phyloP scores from a whole-genome alignment of 2,797 vertebrate species.

The Sebastes variabilis region DNA sequence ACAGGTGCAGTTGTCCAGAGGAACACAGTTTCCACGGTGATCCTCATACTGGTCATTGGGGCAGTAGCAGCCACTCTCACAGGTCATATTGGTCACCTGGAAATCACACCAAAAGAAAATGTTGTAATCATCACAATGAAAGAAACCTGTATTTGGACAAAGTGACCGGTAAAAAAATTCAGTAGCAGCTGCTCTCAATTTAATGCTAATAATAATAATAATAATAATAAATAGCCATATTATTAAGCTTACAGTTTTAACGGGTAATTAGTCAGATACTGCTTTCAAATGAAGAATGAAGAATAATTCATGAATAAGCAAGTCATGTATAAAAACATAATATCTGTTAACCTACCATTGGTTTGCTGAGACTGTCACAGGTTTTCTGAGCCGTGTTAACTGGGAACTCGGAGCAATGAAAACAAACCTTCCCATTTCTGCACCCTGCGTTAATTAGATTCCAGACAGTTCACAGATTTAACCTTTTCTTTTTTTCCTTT shows the following conservation, averaged over 20 bases:
- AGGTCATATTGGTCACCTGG: slow-evolving; percentile 60
- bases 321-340: not conserved
- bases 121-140: not conserved
- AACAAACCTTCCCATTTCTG: slow-evolving; percentile 65
- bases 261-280: not conserved
- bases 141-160: not conserved
- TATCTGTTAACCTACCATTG: slow-evolving; percentile 54
- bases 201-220: not conserved
- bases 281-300: not conserved
- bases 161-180: too few species aligned
- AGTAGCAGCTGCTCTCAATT: not conserved
- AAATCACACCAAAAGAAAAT: not conserved
- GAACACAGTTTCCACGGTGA: slow-evolving; percentile 81
- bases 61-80: slow-evolving; percentile 86
- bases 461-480: not conserved
- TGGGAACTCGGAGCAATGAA: slow-evolving; percentile 63
- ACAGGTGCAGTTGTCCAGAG: slow-evolving; percentile 82
- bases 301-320: not conserved
- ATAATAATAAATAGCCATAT: not conserved
- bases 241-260: not conserved
- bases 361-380: slow-evolving; percentile 75
- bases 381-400: slow-evolving; percentile 70
- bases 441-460: slow-evolving; percentile 58
- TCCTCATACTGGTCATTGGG: slow-evolving; percentile 81
- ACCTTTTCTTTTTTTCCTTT: not conserved